phyloP scores from a whole-genome alignment of 2,113 vertebrate genomes.

The Ramphastos sulfuratus region DNA sequence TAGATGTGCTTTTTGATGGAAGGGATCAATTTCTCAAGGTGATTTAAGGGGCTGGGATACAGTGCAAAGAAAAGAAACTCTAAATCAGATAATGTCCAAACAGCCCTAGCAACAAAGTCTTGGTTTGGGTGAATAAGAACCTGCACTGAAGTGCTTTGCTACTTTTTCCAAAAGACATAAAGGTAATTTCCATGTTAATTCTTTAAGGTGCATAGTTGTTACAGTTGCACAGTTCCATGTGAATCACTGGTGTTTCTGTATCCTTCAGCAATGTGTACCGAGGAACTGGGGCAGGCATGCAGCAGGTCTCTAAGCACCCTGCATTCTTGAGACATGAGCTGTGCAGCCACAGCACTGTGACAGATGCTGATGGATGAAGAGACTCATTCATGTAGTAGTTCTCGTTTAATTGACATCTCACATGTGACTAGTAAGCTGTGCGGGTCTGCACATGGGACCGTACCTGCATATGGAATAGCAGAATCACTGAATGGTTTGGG shows the following conservation, averaged over 20 bases:
- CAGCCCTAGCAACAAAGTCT: not conserved
- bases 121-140: not conserved
- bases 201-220: not conserved
- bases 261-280: not conserved
- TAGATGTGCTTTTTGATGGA: not conserved
- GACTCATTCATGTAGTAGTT: not conserved
- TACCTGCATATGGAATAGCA: too few species aligned
- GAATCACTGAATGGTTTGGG: too few species aligned
- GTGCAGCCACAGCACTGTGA: not conserved
- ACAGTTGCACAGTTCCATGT: not conserved
- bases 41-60: not conserved
- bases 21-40: not conserved
- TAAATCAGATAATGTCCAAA: not conserved
- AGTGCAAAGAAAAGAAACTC: not conserved
- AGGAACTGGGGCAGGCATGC: not conserved
- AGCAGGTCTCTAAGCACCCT: not conserved
- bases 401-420: not conserved
- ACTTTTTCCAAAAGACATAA: not conserved
- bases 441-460: not conserved
- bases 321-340: not conserved
- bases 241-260: not conserved
- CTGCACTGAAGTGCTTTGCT: not conserved
- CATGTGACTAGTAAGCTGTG: not conserved
- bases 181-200: not conserved
- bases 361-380: not conserved